Percentiles rank a stretch among this genome's conserved stretches.
Conservation (phyloP, 2,113 vertebrate genomes). For the Turdus rufiventris region DNA sequence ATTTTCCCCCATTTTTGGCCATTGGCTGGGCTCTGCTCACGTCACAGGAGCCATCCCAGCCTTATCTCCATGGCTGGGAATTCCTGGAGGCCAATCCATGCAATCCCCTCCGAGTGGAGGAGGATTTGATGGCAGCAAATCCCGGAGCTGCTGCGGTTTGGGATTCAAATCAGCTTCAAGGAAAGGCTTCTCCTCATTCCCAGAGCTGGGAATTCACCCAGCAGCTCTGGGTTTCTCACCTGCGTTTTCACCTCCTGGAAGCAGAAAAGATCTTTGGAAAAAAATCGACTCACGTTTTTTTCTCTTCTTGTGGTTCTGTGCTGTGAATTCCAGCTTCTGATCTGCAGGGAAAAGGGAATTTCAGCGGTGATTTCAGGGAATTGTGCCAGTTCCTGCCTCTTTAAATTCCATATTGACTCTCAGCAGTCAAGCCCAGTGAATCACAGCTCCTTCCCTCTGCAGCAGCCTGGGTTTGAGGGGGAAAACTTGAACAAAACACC, state of each 20-base stretch:
- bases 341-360: not conserved
- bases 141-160: not conserved
- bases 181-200: not conserved
- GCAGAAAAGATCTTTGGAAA: not conserved
- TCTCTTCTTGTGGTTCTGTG: not conserved
- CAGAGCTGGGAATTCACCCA: not conserved
- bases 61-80: constrained; percentile 43
- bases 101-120: not conserved
- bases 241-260: not conserved
- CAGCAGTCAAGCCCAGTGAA: not conserved
- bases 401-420: not conserved
- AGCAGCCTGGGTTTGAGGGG: not conserved
- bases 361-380: not conserved
- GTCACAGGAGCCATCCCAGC: not conserved
- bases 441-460: not conserved
- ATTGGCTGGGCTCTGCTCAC: constrained; percentile 4
- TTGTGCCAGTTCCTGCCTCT: not conserved
- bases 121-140: not conserved
- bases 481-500: not conserved
- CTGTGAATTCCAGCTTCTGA: not conserved
- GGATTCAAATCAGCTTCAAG: not conserved
- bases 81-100: constrained; percentile 37
- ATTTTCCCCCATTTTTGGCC: not conserved
- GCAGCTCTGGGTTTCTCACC: not conserved
- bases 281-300: not conserved